These are phyloP conservation scores for Chromobotia macracanthus DNA, from an alignment of 2,797 vertebrate species.

Conservation along the genomic window DNA sequence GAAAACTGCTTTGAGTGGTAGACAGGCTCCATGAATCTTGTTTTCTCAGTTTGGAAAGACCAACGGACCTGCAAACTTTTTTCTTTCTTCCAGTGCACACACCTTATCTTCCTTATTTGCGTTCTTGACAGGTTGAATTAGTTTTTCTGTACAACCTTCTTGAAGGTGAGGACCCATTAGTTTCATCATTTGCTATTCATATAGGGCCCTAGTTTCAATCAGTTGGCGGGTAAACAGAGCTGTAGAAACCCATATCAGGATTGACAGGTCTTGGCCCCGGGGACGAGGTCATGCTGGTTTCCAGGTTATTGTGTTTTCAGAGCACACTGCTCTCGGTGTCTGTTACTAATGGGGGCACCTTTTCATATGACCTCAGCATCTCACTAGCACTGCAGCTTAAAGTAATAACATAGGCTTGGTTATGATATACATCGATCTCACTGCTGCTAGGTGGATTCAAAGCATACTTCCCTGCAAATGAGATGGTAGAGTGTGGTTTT, in stretches of 20 bases:
- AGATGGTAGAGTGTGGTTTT: not conserved
- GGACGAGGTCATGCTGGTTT: slow-evolving; percentile 49
- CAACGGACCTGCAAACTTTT: slow-evolving; percentile 34
- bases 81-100: slow-evolving; percentile 40
- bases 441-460: not conserved
- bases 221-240: slow-evolving; percentile 40
- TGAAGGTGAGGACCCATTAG: slow-evolving; percentile 51
- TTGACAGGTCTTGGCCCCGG: slow-evolving; percentile 47
- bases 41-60: slow-evolving; percentile 18
- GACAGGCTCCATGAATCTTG: slow-evolving; percentile 21
- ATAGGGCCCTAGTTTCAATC: slow-evolving; percentile 44
- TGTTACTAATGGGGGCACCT: slow-evolving; percentile 9
- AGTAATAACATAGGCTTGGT: slow-evolving; percentile 22
- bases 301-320: slow-evolving; percentile 57
- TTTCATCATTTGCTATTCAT: slow-evolving; percentile 55
- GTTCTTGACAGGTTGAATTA: slow-evolving; percentile 33
- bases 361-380: slow-evolving; percentile 30
- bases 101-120: slow-evolving; percentile 24
- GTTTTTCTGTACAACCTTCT: slow-evolving; percentile 42
- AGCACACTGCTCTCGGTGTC: slow-evolving; percentile 12
- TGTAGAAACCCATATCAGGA: slow-evolving; percentile 32
- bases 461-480: not conserved
- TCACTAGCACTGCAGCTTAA: not conserved
- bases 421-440: slow-evolving; percentile 14
- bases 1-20: slow-evolving; percentile 41